These are phyloP conservation scores for Harpagoxenus sublaevis DNA, from an alignment of 2,888 invertebrate species.

Conservation along the genomic window DNA sequence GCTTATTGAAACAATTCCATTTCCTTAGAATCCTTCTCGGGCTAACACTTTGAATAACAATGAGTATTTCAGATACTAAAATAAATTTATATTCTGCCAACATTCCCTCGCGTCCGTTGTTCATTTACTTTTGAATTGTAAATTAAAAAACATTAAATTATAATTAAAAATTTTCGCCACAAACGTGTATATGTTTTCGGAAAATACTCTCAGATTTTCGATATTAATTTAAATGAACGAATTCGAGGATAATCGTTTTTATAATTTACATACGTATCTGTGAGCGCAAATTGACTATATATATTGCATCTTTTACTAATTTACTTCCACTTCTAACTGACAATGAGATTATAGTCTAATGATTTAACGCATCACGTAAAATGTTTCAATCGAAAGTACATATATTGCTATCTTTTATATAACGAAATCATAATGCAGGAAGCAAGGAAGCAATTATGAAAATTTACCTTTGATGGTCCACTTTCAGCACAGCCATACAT, in stretches of 20 bases:
- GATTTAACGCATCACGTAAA: not conserved
- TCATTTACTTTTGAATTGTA: not conserved
- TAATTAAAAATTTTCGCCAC: not conserved
- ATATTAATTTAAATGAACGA: not conserved
- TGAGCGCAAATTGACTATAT: not conserved
- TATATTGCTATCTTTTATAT: constrained; percentile 4
- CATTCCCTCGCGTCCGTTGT: not conserved
- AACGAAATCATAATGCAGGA: not conserved
- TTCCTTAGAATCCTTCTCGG: not conserved
- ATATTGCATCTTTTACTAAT: not conserved
- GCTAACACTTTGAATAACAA: not conserved
- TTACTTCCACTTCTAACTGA: not conserved
- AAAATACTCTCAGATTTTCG: not conserved
- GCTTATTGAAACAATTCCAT: not conserved
- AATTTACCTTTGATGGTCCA: constrained; percentile 75
- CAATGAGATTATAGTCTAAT: not conserved
- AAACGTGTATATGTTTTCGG: not conserved
- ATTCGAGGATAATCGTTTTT: not conserved
- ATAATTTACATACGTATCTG: not conserved
- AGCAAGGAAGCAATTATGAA: not conserved
- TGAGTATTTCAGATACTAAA: not conserved
- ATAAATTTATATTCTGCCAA: not conserved
- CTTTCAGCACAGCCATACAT: constrained; percentile 76
- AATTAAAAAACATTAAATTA: not conserved
- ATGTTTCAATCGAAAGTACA: constrained; percentile 9